Conservation (phyloP, 2,888 invertebrate genomes). For the Sympetrum striolatum region DNA sequence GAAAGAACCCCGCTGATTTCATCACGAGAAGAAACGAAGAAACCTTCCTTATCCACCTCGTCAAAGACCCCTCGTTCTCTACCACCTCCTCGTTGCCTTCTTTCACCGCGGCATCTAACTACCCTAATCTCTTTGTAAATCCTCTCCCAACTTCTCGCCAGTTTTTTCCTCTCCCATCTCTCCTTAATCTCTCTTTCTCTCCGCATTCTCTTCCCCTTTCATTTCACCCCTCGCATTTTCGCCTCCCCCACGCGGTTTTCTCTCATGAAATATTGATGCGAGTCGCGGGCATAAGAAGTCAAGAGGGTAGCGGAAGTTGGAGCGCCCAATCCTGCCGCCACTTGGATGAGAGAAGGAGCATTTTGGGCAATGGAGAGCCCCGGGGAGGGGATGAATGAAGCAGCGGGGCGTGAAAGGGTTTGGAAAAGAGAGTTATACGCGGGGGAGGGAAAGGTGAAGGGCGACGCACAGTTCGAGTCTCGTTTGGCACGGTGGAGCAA, state of each 20-base stretch:
- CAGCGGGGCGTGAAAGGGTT: background rate
- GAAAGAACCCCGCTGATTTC: background rate
- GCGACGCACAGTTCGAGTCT: background rate
- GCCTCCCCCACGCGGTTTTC: slow-evolving; percentile 43
- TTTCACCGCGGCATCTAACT: background rate
- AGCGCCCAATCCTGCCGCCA: background rate
- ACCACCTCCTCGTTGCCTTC: background rate
- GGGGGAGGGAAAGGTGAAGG: background rate
- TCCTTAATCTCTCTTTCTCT: slow-evolving; percentile 25
- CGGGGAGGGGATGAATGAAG: background rate
- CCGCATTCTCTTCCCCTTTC: slow-evolving; percentile 45
- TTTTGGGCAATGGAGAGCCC: background rate
- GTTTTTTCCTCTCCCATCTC: slow-evolving; percentile 44
- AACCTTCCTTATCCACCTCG: background rate
- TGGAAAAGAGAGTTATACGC: background rate
- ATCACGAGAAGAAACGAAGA: background rate
- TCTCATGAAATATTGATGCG: slow-evolving; percentile 43
- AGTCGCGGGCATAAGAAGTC: slow-evolving; percentile 35
- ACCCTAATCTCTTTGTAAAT: background rate
- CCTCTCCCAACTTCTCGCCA: slow-evolving; percentile 13
- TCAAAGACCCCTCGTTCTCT: background rate
- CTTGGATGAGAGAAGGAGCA: background rate
- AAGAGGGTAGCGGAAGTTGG: slow-evolving; percentile 10
- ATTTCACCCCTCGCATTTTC: background rate
- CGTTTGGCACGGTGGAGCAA: no score